A percentile compares a stretch with the other conserved stretches of the same genome.
These are phyloP conservation scores for Zaprionus ghesquierei DNA, from an alignment of 1,140 invertebrate species.

Conservation along the genomic window DNA sequence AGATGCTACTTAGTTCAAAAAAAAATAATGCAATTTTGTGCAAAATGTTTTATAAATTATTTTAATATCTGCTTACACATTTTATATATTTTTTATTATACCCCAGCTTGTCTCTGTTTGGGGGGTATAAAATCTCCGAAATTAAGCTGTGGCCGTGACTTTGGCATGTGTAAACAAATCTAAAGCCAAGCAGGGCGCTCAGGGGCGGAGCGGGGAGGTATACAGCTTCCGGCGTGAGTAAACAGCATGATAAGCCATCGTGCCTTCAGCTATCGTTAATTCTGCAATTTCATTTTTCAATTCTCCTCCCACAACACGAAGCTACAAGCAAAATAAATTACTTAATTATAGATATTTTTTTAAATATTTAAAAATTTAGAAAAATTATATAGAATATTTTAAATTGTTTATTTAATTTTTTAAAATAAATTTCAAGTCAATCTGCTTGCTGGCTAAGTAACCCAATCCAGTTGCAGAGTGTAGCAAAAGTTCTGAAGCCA, in stretches of 20 bases:
- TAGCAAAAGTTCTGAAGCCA: constrained; percentile 7
- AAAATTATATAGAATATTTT: background rate
- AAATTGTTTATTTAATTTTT: too few relatives aligned
- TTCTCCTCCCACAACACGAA: background rate
- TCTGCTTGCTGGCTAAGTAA: too few relatives aligned
- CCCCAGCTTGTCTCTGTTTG: background rate
- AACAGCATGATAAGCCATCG: background rate
- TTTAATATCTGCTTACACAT: background rate
- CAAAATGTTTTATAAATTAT: too few relatives aligned
- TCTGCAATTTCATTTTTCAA: constrained; percentile 7
- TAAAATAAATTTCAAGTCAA: too few relatives aligned
- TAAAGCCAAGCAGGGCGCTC: background rate
- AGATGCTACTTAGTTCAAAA: background rate
- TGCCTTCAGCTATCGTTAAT: constrained; percentile 8
- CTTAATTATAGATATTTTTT: too few relatives aligned
- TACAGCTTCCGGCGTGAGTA: background rate
- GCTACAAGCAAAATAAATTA: background rate
- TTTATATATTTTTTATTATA: background rate
- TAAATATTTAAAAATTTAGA: too few relatives aligned
- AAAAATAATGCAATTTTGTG: background rate
- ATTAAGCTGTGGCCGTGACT: constrained; percentile 26
- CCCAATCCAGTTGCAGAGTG: background rate
- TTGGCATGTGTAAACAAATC: constrained; percentile 20
- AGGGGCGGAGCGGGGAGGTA: background rate
- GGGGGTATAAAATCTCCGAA: constrained; percentile 24